Conservation (phyloP, 1,140 invertebrate species). For the Frieseomelitta varia region DNA sequence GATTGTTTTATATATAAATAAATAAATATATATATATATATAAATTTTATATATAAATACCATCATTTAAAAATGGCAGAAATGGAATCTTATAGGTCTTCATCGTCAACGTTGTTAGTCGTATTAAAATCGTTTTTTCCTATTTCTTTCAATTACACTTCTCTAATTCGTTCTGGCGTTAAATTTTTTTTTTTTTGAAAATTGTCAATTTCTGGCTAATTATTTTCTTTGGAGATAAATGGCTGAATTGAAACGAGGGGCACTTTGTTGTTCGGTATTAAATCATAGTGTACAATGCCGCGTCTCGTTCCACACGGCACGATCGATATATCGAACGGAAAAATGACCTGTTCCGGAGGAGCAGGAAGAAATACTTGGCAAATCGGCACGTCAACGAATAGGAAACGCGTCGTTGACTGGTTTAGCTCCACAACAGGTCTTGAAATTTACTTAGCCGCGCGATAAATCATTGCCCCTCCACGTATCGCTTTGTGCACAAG, state of each 20-base stretch:
- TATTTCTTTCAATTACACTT: no score
- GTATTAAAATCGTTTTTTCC: no score
- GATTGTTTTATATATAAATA: no score
- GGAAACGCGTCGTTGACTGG: neutral
- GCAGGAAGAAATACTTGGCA: neutral
- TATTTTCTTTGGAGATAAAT: neutral
- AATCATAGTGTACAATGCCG: neutral
- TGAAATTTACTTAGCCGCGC: conserved; percentile 35
- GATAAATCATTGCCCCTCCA: conserved; percentile 42
- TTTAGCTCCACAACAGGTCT: conserved; percentile 1
- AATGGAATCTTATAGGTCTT: no score
- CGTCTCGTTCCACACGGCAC: neutral
- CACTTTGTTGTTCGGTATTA: neutral
- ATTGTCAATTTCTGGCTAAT: neutral
- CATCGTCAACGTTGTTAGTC: no score
- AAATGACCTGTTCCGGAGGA: neutral
- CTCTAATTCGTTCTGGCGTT: neutral
- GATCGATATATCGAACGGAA: neutral
- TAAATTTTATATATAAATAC: no score
- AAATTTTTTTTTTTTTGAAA: neutral
- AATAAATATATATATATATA: no score
- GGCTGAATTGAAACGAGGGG: neutral
- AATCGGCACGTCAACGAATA: conserved; percentile 13
- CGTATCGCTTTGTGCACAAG: neutral
- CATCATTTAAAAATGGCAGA: no score